These are phyloP conservation scores for Drosophila navojoa DNA, from an alignment of 1,140 invertebrate species.

Conservation along the genomic window DNA sequence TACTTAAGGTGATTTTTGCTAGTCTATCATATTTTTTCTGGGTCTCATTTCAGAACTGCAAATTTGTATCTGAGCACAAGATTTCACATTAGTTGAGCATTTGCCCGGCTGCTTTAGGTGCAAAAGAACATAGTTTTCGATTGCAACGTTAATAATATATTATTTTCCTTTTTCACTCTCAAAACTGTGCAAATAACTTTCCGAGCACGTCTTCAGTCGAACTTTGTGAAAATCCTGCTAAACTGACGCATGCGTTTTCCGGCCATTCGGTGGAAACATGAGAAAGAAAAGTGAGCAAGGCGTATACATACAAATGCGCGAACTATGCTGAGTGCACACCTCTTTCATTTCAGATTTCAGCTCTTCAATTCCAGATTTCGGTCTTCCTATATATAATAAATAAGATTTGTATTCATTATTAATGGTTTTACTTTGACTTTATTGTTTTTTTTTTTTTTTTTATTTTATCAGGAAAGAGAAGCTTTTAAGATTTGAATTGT, in stretches of 20 bases:
- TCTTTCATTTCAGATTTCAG: background rate
- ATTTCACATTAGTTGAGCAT: background rate
- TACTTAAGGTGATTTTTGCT: too few species aligned
- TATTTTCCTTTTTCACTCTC: constrained; percentile 49
- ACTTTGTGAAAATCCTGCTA: constrained; percentile 55
- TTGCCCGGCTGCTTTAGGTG: background rate
- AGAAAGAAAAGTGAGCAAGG: background rate
- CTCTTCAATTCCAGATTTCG: background rate
- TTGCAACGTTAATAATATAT: constrained; percentile 35
- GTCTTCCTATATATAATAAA: too few species aligned
- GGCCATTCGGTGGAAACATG: constrained; percentile 2
- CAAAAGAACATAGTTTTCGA: background rate
- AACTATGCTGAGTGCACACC: background rate
- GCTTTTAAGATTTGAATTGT: too few species aligned
- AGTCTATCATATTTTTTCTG: too few species aligned
- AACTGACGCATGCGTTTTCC: constrained; percentile 32
- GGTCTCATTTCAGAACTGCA: too few species aligned
- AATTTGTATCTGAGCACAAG: too few species aligned
- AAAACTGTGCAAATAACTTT: constrained; percentile 60
- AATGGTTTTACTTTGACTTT: too few species aligned
- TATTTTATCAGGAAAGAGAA: too few species aligned
- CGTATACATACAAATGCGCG: background rate
- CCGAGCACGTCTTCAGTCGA: constrained; percentile 60
- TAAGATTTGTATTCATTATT: too few species aligned
- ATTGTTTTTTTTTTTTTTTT: too few species aligned